Percentiles rank a stretch among this genome's conserved stretches.
These are phyloP conservation scores for Drosophila elegans DNA, from an alignment of 1,140 invertebrate genomes.

Conservation along the genomic window DNA sequence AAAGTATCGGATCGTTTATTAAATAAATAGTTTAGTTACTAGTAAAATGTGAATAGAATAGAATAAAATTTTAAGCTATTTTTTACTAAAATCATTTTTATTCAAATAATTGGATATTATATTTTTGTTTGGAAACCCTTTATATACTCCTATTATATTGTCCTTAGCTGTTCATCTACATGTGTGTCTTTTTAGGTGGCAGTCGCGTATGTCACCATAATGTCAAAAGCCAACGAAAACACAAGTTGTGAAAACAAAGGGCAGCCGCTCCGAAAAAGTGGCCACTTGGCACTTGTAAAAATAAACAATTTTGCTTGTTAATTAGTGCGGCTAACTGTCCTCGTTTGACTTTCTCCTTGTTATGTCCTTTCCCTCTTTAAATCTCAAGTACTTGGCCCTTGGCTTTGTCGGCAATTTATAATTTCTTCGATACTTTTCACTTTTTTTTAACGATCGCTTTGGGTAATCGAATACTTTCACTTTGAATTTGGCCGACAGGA, in stretches of 20 bases:
- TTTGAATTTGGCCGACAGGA: conserved; percentile 69
- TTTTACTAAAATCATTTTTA: too few species aligned
- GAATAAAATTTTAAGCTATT: too few species aligned
- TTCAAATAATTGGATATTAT: background rate
- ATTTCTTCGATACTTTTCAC: conserved; percentile 12
- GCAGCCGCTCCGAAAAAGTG: conserved; percentile 48
- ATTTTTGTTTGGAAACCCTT: background rate
- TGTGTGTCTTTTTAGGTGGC: conserved; percentile 61
- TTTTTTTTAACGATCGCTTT: conserved; percentile 64
- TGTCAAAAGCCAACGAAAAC: conserved; percentile 61
- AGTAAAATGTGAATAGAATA: too few species aligned
- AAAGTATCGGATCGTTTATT: too few species aligned
- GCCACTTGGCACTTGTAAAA: conserved; percentile 75
- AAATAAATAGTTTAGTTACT: too few species aligned
- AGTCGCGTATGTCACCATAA: conserved; percentile 72
- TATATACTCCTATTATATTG: background rate
- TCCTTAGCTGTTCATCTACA: conserved; percentile 1
- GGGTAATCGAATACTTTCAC: conserved; percentile 76
- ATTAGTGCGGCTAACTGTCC: conserved; percentile 78
- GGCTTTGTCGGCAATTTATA: conserved; percentile 62
- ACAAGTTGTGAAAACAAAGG: conserved; percentile 80
- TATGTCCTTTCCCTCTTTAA: conserved; percentile 25
- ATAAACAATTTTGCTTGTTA: conserved; percentile 77
- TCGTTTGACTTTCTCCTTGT: conserved; percentile 68
- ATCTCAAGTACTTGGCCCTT: conserved; percentile 49